phyloP scores from a whole-genome alignment of 2,113 vertebrate genomes.

The Lagenorhynchus albirostris region DNA sequence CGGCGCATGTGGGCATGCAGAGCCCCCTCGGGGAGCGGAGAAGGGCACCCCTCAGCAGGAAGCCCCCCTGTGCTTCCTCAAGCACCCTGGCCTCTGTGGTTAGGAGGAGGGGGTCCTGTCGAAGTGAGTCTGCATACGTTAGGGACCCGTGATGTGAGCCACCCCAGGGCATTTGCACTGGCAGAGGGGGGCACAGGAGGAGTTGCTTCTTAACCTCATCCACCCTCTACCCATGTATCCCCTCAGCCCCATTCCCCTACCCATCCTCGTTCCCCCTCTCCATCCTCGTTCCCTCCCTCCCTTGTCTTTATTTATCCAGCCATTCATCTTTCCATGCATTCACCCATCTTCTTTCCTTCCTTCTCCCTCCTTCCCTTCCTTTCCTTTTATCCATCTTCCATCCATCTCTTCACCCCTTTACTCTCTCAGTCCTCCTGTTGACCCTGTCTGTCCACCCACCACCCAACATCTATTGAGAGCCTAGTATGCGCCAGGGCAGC shows the following conservation, averaged over 20 bases:
- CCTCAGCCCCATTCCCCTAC: fast-evolving
- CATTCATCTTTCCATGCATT: neutral
- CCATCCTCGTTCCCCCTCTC: neutral
- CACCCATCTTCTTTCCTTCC: too few relatives aligned
- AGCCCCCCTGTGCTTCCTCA: neutral
- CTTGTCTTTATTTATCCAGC: neutral
- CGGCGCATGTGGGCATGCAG: slow-evolving; percentile 54
- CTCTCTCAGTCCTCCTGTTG: neutral
- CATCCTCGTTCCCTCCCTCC: neutral
- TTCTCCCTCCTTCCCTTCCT: neutral
- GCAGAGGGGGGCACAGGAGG: neutral
- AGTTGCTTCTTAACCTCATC: neutral
- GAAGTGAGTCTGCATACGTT: neutral
- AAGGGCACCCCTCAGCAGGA: slow-evolving; percentile 43
- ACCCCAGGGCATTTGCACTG: neutral
- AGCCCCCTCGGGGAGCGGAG: slow-evolving; percentile 83
- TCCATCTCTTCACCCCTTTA: neutral
- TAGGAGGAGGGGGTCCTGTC: neutral
- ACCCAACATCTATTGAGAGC: neutral
- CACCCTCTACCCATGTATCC: neutral
- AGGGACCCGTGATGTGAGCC: neutral
- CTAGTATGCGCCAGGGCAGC: fast-evolving
- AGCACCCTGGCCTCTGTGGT: neutral
- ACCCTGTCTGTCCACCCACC: neutral
- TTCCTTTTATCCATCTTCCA: neutral